Conservation (phyloP, 2,113 vertebrate genomes). For the Noctilio leporinus region DNA sequence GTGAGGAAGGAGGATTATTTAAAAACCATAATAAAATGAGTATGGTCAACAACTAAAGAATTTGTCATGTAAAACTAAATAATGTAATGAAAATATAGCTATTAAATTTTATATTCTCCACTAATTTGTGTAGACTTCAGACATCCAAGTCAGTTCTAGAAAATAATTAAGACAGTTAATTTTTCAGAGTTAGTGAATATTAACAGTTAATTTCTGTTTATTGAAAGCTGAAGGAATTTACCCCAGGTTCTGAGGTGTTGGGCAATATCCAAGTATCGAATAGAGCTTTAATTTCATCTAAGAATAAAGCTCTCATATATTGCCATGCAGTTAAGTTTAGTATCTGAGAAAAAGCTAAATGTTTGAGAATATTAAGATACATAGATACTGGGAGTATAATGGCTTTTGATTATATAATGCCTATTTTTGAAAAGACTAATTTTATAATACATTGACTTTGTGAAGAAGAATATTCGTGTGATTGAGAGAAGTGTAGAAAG, state of each 20-base stretch:
- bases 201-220: neutral
- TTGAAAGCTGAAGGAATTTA: slow-evolving; percentile 33
- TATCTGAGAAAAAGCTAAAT: slow-evolving; percentile 20
- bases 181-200: slow-evolving; percentile 12
- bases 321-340: neutral
- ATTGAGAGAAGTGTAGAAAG: neutral
- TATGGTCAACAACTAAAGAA: neutral
- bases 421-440: slow-evolving; percentile 30
- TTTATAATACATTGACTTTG: slow-evolving; percentile 2
- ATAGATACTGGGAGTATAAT: neutral
- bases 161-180: neutral
- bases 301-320: neutral
- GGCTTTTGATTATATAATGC: slow-evolving; percentile 1
- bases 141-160: neutral
- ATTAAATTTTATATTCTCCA: neutral
- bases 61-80: slow-evolving; percentile 27
- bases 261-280: neutral
- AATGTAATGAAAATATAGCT: neutral
- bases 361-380: neutral
- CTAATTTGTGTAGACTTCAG: slow-evolving; percentile 16
- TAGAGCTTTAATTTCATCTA: neutral
- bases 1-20: neutral
- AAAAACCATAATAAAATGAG: neutral
- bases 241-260: neutral
- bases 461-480: slow-evolving; percentile 8